Evolutionary conservation across 2,113 vertebrate species (phyloP).

Genomic region (Monopterus albus): DNA sequence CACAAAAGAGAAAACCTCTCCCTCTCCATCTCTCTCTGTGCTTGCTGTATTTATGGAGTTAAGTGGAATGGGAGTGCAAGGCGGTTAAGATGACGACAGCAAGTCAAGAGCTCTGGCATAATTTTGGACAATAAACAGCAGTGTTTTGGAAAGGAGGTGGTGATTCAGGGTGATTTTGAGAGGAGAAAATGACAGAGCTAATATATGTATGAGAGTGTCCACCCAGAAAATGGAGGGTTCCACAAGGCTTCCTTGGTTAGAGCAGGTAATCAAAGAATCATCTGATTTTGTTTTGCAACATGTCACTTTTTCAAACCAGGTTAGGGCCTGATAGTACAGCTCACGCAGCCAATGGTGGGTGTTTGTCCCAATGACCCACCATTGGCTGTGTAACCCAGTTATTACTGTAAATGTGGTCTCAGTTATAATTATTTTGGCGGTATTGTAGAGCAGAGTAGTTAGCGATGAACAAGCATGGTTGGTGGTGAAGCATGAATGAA

Average conservation of each 20-base stretch:
- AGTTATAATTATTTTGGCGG: not conserved
- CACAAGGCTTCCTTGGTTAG: not conserved
- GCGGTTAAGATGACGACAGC: constrained; percentile 29
- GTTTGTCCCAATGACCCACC: too few species aligned
- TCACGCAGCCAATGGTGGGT: too few species aligned
- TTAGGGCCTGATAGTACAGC: not conserved
- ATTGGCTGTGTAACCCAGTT: too few species aligned
- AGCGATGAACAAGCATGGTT: too few species aligned
- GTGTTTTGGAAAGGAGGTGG: not conserved
- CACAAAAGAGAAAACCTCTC: constrained; percentile 2
- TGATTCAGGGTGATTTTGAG: constrained; percentile 3
- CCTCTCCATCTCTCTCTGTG: not conserved
- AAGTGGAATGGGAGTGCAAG: constrained; percentile 1
- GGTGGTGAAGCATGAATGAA: too few species aligned
- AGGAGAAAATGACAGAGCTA: constrained; percentile 25
- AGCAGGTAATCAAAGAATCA: not conserved
- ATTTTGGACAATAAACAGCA: constrained; percentile 21
- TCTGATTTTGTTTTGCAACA: not conserved
- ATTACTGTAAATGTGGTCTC: not conserved
- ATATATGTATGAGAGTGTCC: constrained; percentile 11
- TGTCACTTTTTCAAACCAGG: not conserved
- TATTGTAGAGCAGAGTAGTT: too few species aligned
- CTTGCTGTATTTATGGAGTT: constrained; percentile 10
- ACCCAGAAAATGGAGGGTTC: constrained; percentile 7
- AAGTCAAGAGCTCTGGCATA: constrained; percentile 6